Evolutionary conservation across 2,888 invertebrate genomes (phyloP), one percentile per base, ranked within the genome.

Genomic region (Hymenopus coronatus): DNA sequence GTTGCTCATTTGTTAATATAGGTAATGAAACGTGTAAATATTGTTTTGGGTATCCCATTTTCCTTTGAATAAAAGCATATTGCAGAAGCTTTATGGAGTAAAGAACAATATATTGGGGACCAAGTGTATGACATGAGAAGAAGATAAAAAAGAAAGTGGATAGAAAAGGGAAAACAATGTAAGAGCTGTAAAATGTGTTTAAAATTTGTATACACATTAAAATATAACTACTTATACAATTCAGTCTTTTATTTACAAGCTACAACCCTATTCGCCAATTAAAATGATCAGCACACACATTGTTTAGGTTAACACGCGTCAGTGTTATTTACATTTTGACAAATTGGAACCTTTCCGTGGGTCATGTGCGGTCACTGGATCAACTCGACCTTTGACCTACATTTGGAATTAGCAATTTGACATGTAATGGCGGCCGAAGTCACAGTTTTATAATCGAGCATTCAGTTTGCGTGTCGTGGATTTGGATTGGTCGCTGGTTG

Each of bases 311-410:
- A 20, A 4, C 54, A 70, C 54, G 54, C 40, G 40, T 40, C 40
- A 40, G 3, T 70, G 15, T 70, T 70, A 70, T 70, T 70, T 70
- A 70, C 20, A 70, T 70, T 15, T 25, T 70, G 15, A 70, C 54
- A 70, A 20, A 70, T 20, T 25, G 54, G 20, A 70, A 25, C 54
- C 54, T 70, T 30, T 20, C 4, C 82, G 8, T 27, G 87, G 87
- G 87, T 87, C 87, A 87, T 33, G 82, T 87, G 3, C 82, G 87
- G 82, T 87, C 82, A 87, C 28, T 82, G 40, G 82, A 87, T n/a
- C 81, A n/a, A 82, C 82, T 87, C 82, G 87, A 87, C 82, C 87
- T 87, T 87, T 87, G 87, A 87, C 87, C 87, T 87, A 87, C 82
- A 87, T 87, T 30, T 87, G 3, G n/a, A 82, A 82, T 87, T n/a